Evolutionary conservation across 2,888 invertebrate species (phyloP), one percentile per base, ranked within the genome.

Genomic region (Neria commutata): DNA sequence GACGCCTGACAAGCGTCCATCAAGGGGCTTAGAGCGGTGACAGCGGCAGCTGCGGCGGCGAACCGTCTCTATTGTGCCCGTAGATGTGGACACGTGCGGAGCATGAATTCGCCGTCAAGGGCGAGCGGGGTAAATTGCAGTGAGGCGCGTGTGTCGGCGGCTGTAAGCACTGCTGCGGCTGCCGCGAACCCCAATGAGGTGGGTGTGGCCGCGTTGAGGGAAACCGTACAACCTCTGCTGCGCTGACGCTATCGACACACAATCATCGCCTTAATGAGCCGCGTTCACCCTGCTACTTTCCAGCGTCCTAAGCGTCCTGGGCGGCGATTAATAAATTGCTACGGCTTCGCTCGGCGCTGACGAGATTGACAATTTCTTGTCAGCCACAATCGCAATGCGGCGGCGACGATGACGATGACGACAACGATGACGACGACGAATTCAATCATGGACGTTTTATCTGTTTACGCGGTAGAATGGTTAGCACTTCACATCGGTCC

Each of bases 381-480:
- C 42, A 42, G 42, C 21, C 5, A 42, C 42, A 42, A n/a, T n/a
- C n/a, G n/a, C n/a, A n/a, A n/a, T n/a, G n/a, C n/a, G n/a, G n/a
- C n/a, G n/a, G n/a, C n/a, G n/a, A n/a, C n/a, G n/a, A n/a, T n/a
- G n/a, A n/a, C n/a, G n/a, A n/a, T n/a, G n/a, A n/a, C n/a, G n/a
- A n/a, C n/a, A n/a, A n/a, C n/a, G n/a, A n/a, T n/a, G n/a, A n/a
- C n/a, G n/a, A n/a, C n/a, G n/a, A n/a, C n/a, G n/a, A 42, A 42
- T 42, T 42, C 21, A 42, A 14, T 42, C n/a, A n/a, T 42, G 17
- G 17, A 42, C 21, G 19, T 42, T 42, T 42, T 42, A 42, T 42
- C 42, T 19, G 21, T 42, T 17, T 42, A 19, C 42, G 52, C 62
- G 60, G 60, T 60, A 62, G 56, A 64, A 56, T 62, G 60, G 19